These are phyloP conservation scores for Toxotes lorentzi DNA, from an alignment of 2,797 vertebrate genomes.

Conservation along the genomic window DNA sequence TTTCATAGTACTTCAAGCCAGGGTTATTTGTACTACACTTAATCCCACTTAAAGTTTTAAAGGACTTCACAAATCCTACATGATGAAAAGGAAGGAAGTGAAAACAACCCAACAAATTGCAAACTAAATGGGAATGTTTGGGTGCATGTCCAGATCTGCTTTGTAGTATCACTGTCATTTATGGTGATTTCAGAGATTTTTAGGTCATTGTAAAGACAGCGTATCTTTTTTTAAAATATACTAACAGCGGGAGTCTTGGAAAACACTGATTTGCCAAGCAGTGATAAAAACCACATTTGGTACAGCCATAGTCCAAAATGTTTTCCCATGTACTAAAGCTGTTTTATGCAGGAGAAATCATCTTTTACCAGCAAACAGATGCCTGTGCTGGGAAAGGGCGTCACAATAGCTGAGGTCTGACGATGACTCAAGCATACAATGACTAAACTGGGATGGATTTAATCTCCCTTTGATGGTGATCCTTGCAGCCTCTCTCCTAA, in stretches of 20 bases:
- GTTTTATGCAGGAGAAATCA: slow-evolving; percentile 63
- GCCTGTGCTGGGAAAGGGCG: slow-evolving; percentile 69
- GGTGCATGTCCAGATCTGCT: slow-evolving; percentile 14
- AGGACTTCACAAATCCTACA: slow-evolving; percentile 12
- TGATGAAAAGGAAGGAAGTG: slow-evolving; percentile 21
- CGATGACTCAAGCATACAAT: slow-evolving; percentile 62
- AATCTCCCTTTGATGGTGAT: slow-evolving; percentile 36
- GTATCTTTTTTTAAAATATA: slow-evolving; percentile 41
- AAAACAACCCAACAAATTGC: slow-evolving; percentile 19
- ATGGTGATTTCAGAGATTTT: slow-evolving; percentile 32
- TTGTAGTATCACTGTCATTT: slow-evolving; percentile 23
- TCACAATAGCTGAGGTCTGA: slow-evolving; percentile 49
- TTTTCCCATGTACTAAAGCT: slow-evolving; percentile 61
- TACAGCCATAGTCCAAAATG: slow-evolving; percentile 56
- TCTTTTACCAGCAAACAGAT: slow-evolving; percentile 67
- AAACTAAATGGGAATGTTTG: slow-evolving; percentile 11
- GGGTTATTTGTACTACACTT: slow-evolving; percentile 8
- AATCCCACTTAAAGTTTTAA: slow-evolving; percentile 22
- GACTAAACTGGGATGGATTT: slow-evolving; percentile 50
- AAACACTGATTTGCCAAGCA: slow-evolving; percentile 50
- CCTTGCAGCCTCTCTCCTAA: slow-evolving; percentile 21
- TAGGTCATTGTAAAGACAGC: slow-evolving; percentile 28
- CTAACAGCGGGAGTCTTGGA: slow-evolving; percentile 37
- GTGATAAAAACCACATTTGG: slow-evolving; percentile 67
- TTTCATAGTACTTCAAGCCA: slow-evolving; percentile 11